phyloP scores from a whole-genome alignment of 2,113 vertebrate genomes.

The Axis porcinus region DNA sequence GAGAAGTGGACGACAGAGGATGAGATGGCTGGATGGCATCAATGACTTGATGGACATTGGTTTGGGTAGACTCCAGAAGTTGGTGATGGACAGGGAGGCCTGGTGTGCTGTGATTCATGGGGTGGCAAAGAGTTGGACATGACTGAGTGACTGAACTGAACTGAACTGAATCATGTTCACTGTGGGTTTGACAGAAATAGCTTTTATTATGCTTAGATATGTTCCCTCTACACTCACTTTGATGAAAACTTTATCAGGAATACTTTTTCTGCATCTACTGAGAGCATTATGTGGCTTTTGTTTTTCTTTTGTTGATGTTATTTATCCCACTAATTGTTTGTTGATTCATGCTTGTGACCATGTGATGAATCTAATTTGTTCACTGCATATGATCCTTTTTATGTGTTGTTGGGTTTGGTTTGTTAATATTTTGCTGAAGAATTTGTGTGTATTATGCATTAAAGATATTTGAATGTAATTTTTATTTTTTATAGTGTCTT shows the following conservation, averaged over 20 bases:
- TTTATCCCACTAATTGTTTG: not conserved
- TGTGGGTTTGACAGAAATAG: not conserved
- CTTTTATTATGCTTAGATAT: not conserved
- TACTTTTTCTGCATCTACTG: not conserved
- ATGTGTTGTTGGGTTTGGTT: not conserved
- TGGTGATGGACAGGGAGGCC: too few relatives aligned
- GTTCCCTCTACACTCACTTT: not conserved
- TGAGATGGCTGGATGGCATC: too few relatives aligned
- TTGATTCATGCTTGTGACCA: not conserved
- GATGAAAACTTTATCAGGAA: not conserved
- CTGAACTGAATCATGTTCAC: not conserved
- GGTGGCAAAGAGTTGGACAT: too few relatives aligned
- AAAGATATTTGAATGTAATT: not conserved
- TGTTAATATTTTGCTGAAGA: not conserved
- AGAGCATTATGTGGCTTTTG: not conserved
- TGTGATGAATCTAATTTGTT: not conserved
- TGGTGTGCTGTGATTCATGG: too few relatives aligned
- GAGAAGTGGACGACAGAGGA: too few relatives aligned
- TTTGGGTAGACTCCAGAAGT: too few relatives aligned
- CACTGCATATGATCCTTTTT: not conserved
- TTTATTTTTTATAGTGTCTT: not conserved
- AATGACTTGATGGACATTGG: too few relatives aligned
- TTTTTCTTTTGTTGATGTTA: not conserved
- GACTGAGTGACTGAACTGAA: too few relatives aligned
- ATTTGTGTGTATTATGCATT: not conserved